phyloP scores from a whole-genome alignment of 2,113 vertebrate species.

The Heloderma charlesbogerti region DNA sequence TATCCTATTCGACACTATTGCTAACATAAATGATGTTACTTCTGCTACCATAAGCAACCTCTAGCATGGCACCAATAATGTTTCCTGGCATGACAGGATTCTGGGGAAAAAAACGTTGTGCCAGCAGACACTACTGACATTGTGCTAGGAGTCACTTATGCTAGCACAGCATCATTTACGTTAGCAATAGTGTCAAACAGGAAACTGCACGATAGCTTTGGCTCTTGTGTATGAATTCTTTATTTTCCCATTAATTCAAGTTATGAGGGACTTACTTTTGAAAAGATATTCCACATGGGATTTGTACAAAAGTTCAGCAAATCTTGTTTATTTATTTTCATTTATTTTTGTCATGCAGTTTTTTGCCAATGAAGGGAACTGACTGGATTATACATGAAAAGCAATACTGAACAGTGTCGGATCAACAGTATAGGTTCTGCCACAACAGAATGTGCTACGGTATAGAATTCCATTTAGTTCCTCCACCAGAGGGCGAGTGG shows the following conservation, averaged over 20 bases:
- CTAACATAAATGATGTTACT: too few relatives aligned
- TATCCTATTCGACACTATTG: too few relatives aligned
- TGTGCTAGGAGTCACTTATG: too few relatives aligned
- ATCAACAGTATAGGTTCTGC: background rate
- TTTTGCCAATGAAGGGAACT: constrained; percentile 8
- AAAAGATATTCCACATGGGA: background rate
- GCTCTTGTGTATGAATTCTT: rapidly evolving
- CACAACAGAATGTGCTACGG: background rate
- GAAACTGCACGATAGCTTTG: background rate
- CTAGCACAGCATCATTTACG: too few relatives aligned
- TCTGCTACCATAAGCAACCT: too few relatives aligned
- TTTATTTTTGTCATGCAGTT: background rate
- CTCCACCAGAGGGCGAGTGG: too few relatives aligned
- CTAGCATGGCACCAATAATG: too few relatives aligned
- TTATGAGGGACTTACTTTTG: background rate
- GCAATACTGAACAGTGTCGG: background rate
- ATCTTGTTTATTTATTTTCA: background rate
- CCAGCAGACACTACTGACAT: too few relatives aligned
- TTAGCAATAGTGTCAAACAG: background rate
- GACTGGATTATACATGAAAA: background rate
- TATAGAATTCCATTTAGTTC: too few relatives aligned
- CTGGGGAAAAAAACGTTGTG: too few relatives aligned
- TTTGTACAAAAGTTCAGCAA: constrained; percentile 15
- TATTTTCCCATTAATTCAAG: constrained; percentile 8
- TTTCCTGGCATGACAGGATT: too few relatives aligned